phyloP scores from a whole-genome alignment of 1,140 invertebrate genomes.

The Scaptomyza montana region DNA sequence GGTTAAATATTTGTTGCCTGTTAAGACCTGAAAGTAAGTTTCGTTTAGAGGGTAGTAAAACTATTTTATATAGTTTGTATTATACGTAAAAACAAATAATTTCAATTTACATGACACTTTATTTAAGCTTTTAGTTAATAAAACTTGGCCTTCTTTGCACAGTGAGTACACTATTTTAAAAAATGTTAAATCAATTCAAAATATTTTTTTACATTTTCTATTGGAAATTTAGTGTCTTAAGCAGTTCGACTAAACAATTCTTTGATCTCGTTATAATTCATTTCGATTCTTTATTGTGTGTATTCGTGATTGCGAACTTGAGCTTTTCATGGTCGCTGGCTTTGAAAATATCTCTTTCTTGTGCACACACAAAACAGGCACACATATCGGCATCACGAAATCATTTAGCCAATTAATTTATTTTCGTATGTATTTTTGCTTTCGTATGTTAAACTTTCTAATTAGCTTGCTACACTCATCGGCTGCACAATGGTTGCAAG shows the following conservation, averaged over 20 bases:
- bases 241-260: slow-evolving; percentile 5
- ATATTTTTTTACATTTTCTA: too few species aligned
- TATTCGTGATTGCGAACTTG: slow-evolving; percentile 35
- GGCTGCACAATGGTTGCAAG: slow-evolving; percentile 43
- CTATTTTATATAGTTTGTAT: slow-evolving; percentile 1
- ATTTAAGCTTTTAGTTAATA: too few species aligned
- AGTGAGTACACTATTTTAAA: background rate
- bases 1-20: slow-evolving; percentile 3
- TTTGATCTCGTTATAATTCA: slow-evolving; percentile 10
- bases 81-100: background rate
- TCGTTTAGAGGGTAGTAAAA: background rate
- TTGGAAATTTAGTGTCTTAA: background rate
- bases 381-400: slow-evolving; percentile 62
- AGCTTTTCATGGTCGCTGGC: slow-evolving; percentile 71
- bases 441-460: slow-evolving; percentile 78
- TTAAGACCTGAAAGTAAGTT: background rate
- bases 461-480: slow-evolving; percentile 46
- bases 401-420: slow-evolving; percentile 75
- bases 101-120: too few species aligned
- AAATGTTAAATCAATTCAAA: background rate
- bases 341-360: slow-evolving; percentile 71
- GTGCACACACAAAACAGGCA: slow-evolving; percentile 45
- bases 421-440: slow-evolving; percentile 60
- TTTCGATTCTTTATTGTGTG: slow-evolving; percentile 20
- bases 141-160: too few species aligned